Base-by-base conservation (phyloP, 2,888 invertebrate species). In the Syrista parreyssii region DNA sequence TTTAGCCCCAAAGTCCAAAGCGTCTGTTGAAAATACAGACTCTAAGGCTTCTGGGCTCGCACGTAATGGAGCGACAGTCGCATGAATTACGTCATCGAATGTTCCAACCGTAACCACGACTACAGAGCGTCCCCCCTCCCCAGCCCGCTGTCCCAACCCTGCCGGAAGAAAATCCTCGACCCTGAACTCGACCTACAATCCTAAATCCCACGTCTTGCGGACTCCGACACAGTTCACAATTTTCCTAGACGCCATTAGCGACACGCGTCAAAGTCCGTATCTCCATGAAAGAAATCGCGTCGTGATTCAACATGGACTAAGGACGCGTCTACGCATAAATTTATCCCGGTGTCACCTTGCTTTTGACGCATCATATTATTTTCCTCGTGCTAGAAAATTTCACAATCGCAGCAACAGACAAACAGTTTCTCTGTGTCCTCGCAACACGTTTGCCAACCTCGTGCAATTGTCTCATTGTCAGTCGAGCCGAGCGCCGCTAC, bases 171-270 rank as follows among this genome's bases (percentile, higher is more conserved):
- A 31, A 71, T 33, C 71, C 71, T 71, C 33, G 71, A 71, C 71
- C 71, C 71, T 71, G 71, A 71, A 71, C 33, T 71, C 71, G 71
- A 71, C 71, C 71, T 33, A 33, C 31, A 71, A 31, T 71, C 71
- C 71, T 33, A 71, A 71, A 71, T 71, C 71, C 55, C 55, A 23
- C 55, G 0, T 55, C 55, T 55, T 23, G 23, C 40, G 40, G 23
- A 23, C 40, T 23, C 23, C 9, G 40, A 6, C 15, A 2, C 15
- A 23, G 40, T 6, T 34, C 9, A 34, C 6, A 34, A 34, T 34
- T 34, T 34, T 34, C 9, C 1, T 34, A 3, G 34, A 34, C 9
- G 34, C 9, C 34, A 34, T 34, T 34, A 34, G 34, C 34, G 34
- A 34, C 34, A 9, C 9, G 9, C 34, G 34, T 34, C 6, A 34